Evolutionary conservation across 2,113 vertebrate genomes (phyloP).

Genomic region (Oryzias curvinotus): DNA sequence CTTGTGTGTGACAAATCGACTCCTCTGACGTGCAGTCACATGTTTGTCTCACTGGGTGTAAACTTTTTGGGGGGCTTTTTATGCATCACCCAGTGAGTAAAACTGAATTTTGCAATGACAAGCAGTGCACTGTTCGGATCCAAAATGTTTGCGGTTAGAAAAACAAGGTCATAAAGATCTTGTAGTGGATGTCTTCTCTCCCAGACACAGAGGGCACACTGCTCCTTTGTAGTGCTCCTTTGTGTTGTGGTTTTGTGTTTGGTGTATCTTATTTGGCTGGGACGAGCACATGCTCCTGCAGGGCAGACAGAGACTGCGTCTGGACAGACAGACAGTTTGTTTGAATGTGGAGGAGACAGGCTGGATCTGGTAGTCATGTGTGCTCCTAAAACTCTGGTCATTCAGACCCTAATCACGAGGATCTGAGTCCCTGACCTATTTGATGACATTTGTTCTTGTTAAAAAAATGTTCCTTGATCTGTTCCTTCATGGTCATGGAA

Average conservation of each 20-base stretch:
- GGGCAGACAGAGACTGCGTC: not conserved
- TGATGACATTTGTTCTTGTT: constrained; percentile 7
- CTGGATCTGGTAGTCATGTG: constrained; percentile 9
- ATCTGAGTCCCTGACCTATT: constrained; percentile 24
- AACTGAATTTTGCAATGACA: not conserved
- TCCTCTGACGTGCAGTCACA: not conserved
- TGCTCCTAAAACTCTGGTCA: constrained; percentile 32
- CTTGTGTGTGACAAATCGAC: not conserved
- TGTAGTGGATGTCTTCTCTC: not conserved
- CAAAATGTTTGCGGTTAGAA: constrained; percentile 1
- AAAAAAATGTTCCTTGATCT: not conserved
- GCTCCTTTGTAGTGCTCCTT: not conserved
- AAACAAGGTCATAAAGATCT: not conserved
- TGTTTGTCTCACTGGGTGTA: not conserved
- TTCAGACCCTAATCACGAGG: constrained; percentile 45
- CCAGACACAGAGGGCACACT: not conserved
- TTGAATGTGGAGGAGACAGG: constrained; percentile 6
- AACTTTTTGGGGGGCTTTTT: not conserved
- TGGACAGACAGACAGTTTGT: not conserved
- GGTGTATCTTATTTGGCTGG: not conserved
- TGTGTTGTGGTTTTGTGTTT: not conserved
- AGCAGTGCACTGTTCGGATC: not conserved
- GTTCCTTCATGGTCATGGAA: not conserved
- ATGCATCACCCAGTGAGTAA: not conserved
- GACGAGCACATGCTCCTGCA: not conserved